Conservation (phyloP, 2,797 vertebrate species). For the Remorina albescens region DNA sequence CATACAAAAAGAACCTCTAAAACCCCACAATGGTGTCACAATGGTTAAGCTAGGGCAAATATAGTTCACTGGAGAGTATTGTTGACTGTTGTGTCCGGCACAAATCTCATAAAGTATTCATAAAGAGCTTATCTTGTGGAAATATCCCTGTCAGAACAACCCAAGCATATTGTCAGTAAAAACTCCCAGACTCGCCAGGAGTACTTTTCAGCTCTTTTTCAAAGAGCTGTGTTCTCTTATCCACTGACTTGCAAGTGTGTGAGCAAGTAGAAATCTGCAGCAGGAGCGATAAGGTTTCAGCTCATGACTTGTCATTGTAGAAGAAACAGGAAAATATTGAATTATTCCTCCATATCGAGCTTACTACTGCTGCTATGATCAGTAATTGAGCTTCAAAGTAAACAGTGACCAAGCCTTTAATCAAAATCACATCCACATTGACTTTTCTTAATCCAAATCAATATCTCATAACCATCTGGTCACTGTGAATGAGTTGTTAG, state of each 20-base stretch:
- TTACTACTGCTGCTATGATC: constrained; percentile 25
- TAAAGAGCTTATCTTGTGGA: constrained; percentile 79
- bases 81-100: constrained; percentile 72
- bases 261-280: constrained; percentile 8
- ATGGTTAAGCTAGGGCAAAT: constrained; percentile 73
- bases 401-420: constrained; percentile 74
- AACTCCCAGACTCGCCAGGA: constrained; percentile 51
- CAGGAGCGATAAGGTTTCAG: constrained; percentile 2
- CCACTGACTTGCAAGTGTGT: constrained; percentile 32
- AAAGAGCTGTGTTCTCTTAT: constrained; percentile 38
- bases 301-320: constrained; percentile 5
- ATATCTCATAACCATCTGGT: constrained; percentile 56
- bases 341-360: constrained; percentile 43
- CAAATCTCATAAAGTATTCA: constrained; percentile 80
- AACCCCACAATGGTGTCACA: constrained; percentile 84
- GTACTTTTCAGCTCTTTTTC: constrained; percentile 49
- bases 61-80: constrained; percentile 79
- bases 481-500: constrained; percentile 42
- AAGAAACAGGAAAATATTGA: constrained; percentile 40
- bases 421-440: constrained; percentile 76
- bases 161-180: constrained; percentile 67
- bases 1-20: constrained; percentile 87
- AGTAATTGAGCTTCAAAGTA: constrained; percentile 63
- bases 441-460: constrained; percentile 73
- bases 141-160: constrained; percentile 65